Conservation (phyloP, 2,888 invertebrate genomes). For the Agrochola macilenta region DNA sequence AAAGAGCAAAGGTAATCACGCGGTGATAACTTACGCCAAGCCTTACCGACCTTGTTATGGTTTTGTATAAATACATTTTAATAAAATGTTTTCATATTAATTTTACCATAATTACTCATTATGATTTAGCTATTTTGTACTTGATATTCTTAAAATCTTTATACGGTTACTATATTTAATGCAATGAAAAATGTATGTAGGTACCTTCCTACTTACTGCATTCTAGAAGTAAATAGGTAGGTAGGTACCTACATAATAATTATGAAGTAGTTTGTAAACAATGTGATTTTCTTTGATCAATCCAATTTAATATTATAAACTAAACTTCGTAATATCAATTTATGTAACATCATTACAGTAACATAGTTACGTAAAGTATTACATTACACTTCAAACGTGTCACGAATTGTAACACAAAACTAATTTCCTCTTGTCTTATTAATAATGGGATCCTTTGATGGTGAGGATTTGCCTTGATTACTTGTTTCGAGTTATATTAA, state of each 20-base stretch:
- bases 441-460: slow-evolving; percentile 44
- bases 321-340: slow-evolving; percentile 5
- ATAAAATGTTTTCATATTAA: slow-evolving; percentile 10
- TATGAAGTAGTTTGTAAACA: background rate
- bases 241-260: no score
- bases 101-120: background rate
- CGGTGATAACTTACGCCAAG: slow-evolving; percentile 16
- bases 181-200: no score
- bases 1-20: slow-evolving; percentile 18
- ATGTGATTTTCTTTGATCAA: slow-evolving; percentile 1
- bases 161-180: no score
- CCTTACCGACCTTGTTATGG: background rate
- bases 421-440: slow-evolving; percentile 55
- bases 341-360: background rate
- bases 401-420: slow-evolving; percentile 44
- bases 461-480: slow-evolving; percentile 8
- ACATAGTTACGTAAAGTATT: slow-evolving; percentile 12
- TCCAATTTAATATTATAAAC: background rate
- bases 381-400: slow-evolving; percentile 43
- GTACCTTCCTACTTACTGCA: no score
- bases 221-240: no score
- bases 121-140: background rate
- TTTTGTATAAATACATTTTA: slow-evolving; percentile 28
- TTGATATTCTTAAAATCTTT: background rate
- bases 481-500: background rate